Conservation (phyloP, 1,140 invertebrate species). For the Drosophila truncata region DNA sequence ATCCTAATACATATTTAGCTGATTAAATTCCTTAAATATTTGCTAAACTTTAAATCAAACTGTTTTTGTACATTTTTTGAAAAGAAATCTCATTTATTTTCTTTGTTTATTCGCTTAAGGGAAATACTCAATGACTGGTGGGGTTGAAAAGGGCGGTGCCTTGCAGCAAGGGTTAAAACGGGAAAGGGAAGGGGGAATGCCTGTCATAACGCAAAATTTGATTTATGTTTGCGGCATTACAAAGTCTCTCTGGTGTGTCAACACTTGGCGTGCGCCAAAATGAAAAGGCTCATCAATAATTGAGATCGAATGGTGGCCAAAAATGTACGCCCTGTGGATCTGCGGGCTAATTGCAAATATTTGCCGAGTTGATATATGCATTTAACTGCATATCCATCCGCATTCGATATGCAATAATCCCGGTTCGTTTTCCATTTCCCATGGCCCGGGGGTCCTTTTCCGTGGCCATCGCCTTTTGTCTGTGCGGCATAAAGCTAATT, state of each 20-base stretch:
- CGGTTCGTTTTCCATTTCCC: neutral
- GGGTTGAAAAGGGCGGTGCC: too few relatives aligned
- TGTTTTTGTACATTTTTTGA: neutral
- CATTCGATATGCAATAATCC: conserved; percentile 41
- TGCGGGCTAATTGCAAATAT: conserved; percentile 43
- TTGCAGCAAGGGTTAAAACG: neutral
- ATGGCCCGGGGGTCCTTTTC: conserved; percentile 20
- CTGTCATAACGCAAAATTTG: conserved; percentile 18
- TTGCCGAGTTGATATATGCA: conserved; percentile 22
- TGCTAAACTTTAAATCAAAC: too few relatives aligned
- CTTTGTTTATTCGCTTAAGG: neutral
- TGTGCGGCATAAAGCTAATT: conserved; percentile 38
- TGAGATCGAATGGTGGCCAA: conserved; percentile 28
- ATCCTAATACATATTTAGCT: neutral
- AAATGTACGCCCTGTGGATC: conserved; percentile 16
- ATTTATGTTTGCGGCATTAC: conserved; percentile 39
- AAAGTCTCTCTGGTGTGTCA: conserved; percentile 39
- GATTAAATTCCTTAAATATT: neutral
- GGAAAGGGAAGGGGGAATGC: rapidly evolving
- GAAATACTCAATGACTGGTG: neutral
- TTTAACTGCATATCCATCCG: conserved; percentile 18
- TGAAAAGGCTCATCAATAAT: conserved; percentile 45
- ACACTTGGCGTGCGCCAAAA: conserved; percentile 26
- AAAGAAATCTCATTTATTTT: neutral
- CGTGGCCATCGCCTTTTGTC: conserved; percentile 21